Evolutionary conservation across 2,113 vertebrate species (phyloP).

Genomic region (Lepus europaeus): DNA sequence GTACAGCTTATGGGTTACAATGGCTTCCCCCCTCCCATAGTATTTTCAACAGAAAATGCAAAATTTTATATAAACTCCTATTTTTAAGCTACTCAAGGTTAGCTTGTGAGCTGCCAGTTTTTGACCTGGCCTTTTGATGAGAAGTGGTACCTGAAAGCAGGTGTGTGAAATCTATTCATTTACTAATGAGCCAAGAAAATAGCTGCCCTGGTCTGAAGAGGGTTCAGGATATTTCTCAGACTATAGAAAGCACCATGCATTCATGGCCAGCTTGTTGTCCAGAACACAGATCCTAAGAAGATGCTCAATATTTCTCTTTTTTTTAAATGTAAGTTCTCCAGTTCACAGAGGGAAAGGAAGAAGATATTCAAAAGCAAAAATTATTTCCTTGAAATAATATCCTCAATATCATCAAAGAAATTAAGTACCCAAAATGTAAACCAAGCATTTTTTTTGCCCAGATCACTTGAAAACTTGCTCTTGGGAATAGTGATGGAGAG

Average conservation of each 20-base stretch:
- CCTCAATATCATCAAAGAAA: background rate
- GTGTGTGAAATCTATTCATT: constrained; percentile 18
- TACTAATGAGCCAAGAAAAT: constrained; percentile 23
- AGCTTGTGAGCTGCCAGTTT: background rate
- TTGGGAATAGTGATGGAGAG: background rate
- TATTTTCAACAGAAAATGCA: background rate
- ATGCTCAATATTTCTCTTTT: background rate
- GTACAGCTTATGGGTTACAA: too few species aligned
- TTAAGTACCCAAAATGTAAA: background rate
- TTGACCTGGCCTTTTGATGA: background rate
- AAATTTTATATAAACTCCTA: background rate
- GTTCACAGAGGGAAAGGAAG: background rate
- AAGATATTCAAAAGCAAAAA: background rate
- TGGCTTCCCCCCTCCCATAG: background rate
- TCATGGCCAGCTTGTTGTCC: background rate
- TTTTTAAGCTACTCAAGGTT: background rate
- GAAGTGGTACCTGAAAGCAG: constrained; percentile 16
- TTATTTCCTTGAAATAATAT: background rate
- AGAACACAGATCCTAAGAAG: background rate
- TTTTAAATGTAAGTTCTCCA: background rate
- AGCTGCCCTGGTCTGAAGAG: background rate
- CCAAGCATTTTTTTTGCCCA: background rate
- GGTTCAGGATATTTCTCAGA: background rate
- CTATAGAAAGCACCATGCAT: background rate
- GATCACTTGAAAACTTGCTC: background rate